phyloP scores from a whole-genome alignment of 2,797 vertebrate species.

The Lepus oiostolus region DNA sequence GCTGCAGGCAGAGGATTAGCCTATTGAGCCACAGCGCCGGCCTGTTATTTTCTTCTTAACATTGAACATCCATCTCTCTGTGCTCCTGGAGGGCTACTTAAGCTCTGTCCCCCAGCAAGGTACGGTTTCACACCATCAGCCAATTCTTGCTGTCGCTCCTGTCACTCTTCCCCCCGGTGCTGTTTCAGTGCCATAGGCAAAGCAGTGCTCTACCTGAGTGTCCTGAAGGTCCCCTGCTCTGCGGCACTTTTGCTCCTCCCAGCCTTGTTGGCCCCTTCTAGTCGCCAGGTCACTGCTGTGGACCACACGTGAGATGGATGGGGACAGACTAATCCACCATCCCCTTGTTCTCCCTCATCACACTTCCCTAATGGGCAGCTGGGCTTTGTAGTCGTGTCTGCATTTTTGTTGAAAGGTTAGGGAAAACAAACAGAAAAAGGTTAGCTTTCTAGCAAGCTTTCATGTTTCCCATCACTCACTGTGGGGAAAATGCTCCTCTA shows the following conservation, averaged over 20 bases:
- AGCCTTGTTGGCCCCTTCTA: background rate
- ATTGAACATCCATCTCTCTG: background rate
- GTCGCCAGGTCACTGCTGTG: background rate
- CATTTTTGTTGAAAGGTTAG: background rate
- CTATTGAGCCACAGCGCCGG: no score
- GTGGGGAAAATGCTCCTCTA: background rate
- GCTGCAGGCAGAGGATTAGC: no score
- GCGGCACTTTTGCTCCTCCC: no score
- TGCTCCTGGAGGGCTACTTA: fast-evolving
- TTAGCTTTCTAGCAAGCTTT: background rate
- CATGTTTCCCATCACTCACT: background rate
- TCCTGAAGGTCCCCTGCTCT: no score
- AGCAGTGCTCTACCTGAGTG: background rate
- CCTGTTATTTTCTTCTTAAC: background rate
- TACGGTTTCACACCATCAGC: background rate
- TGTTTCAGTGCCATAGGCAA: background rate
- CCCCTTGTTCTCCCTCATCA: background rate
- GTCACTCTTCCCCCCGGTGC: background rate
- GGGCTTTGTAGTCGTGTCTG: background rate
- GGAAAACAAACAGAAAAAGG: background rate
- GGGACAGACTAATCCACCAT: background rate
- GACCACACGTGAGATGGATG: no score
- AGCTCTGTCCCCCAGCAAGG: background rate
- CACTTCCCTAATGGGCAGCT: background rate
- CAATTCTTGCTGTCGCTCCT: background rate